Evolutionary conservation across 2,888 invertebrate species (phyloP), one percentile per base, ranked within the genome.

Genomic region (Onthophagus sagittarius): DNA sequence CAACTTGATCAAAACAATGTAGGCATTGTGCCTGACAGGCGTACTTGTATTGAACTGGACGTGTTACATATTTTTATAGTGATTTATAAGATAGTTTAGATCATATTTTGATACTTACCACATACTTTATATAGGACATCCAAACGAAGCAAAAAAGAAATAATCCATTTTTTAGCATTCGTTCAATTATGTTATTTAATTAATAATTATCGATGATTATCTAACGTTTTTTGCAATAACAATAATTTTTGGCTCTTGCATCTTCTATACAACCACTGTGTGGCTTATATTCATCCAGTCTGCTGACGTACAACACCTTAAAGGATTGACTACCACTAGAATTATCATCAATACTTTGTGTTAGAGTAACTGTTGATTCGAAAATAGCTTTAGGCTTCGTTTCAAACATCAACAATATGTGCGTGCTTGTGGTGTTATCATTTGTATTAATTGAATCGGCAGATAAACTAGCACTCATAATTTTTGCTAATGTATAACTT

Each of bases 341-440:
- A 15, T 6, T 6, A 53, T 9, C 39, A 11, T 53, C 11, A 7
- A n/a, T 63, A 11, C 76, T 74, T 71, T 86, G 84, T 53, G 39
- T 53, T 53, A 53, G 2, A n/a, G 86, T 83, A 0, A 94, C 88
- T 0, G 92, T 93, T 0, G 91, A 90, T 84, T 94, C 94, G 80
- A 92, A 94, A 62, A 89, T 85, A 0, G 89, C 90, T 76, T 88
- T 91, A 1, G 94, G 94, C 5, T 83, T 83, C 13, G 92, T 90
- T 73, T 89, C 87, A 73, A 94, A 87, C 72, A 90, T 88, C n/a
- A 93, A 86, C 11, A 93, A 88, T 79, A 91, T 90, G 79, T 89
- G 88, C 0, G 80, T 82, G 73, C 84, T 83, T 32, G 79, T 82
- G 73, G 84, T 83, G 33, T 81, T 82, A 69, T 80, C 79, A 73